Conservation (phyloP, 64 coral and sea anemone species). For the Catalaphyllia jardinei region DNA sequence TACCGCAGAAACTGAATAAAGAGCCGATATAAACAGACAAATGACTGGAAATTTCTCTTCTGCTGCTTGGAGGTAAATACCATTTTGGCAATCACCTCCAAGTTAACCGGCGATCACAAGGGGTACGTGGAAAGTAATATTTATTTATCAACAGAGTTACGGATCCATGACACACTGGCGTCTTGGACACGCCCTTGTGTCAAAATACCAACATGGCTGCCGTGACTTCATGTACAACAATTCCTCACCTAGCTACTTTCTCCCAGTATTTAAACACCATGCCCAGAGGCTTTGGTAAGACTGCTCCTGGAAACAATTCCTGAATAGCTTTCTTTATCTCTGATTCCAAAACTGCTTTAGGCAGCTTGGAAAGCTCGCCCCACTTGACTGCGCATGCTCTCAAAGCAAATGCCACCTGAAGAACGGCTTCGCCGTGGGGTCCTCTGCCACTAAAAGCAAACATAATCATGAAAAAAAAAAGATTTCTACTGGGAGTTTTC, state of each 20-base stretch:
- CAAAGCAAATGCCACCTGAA: background rate
- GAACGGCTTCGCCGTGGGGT: background rate
- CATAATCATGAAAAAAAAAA: background rate
- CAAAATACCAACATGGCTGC: no score
- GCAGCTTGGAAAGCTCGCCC: background rate
- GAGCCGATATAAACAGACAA: no score
- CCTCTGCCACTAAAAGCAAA: background rate
- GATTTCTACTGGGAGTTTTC: background rate
- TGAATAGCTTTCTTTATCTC: constrained; percentile 4
- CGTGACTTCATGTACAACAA: no score
- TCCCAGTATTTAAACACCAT: constrained; percentile 5
- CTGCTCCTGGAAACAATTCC: background rate
- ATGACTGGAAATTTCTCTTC: no score
- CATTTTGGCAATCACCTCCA: no score
- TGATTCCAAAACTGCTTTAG: background rate
- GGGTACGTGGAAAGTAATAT: no score
- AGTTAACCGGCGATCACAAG: no score
- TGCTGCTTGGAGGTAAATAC: no score
- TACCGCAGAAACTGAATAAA: no score
- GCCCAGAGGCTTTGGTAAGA: background rate
- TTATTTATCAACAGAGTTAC: no score
- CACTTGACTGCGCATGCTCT: background rate
- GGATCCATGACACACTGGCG: no score
- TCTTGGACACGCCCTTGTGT: no score
- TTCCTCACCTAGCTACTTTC: background rate